Evolutionary conservation across 1,140 invertebrate genomes (phyloP), one percentile per base, ranked within the genome.

Genomic region (Dendroctonus ponderosae): DNA sequence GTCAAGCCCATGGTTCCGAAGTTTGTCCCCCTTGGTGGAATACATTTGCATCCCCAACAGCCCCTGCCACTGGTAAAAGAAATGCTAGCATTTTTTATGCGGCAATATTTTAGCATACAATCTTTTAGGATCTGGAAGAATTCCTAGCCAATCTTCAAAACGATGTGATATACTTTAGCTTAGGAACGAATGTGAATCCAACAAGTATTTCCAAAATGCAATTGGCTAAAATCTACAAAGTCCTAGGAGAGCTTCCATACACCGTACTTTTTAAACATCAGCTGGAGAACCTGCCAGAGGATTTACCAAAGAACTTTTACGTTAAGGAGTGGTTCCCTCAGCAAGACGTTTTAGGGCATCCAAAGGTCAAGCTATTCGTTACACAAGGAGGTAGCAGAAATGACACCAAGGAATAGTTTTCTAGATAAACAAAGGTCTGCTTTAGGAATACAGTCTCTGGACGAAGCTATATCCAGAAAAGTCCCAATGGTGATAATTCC

Each of bases 251-350:
- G 14, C 64, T 86, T n/a, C 79, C 80, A 5, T 82, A 85, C 62
- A 80, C 80, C 3, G 79, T 86, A 0, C 72, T 86, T 8, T 84
- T 85, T 71, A 86, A 86, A 70, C 84, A 82, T 68, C 81, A 87
- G 66, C 70, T 77, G 8, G 65, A 71, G 0, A 71, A 83, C 52
- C 74, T 87, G 40, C 77, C 82, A 0, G 37, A 60, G 26, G 76
- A 79, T 44, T 81, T 83, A 62, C 79, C 85, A 0, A 72, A 79
- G 0, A 91, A 91, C 78, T 79, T 91, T 0, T 79, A 84, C 58
- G 75, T 87, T 2, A 79, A 78, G 14, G 84, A 84, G 56, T 91
- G 89, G 89, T 75, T 90, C 7, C 89, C 88, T 0, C 89, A 91
- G 72, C 85, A 85, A 62, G 88, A 88, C 72, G 80, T 90, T 66